Evolutionary conservation across 2,888 invertebrate genomes (phyloP).

Genomic region (Troides aeacus): DNA sequence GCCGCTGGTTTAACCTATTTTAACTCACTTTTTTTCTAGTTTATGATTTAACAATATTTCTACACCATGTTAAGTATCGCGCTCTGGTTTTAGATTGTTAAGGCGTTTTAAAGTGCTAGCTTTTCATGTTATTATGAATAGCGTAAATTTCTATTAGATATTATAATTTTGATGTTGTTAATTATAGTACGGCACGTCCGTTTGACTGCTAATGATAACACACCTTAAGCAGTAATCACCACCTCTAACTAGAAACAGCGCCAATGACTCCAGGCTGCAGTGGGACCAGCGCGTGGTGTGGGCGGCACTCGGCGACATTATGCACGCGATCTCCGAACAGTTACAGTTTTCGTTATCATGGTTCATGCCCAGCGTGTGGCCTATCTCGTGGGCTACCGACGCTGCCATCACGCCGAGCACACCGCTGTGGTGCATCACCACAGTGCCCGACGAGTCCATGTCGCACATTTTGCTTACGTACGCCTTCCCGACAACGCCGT

Average conservation of each 20-base stretch:
- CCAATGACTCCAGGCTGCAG: conserved; percentile 7
- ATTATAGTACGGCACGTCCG: neutral
- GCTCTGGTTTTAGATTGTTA: no score
- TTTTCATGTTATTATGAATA: no score
- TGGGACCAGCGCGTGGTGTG: conserved; percentile 4
- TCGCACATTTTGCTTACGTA: conserved; percentile 3
- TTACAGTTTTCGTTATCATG: conserved; percentile 71
- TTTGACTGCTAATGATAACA: neutral
- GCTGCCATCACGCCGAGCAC: conserved; percentile 1
- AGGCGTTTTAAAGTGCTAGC: no score
- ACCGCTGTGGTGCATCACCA: neutral
- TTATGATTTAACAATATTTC: no score
- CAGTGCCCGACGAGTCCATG: neutral
- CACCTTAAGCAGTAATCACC: conserved; percentile 12
- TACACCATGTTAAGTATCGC: no score
- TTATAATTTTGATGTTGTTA: no score
- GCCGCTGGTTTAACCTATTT: no score
- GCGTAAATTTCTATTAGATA: no score
- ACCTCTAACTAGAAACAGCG: neutral
- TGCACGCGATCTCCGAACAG: neutral
- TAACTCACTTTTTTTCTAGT: no score
- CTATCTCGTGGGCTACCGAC: conserved; percentile 12
- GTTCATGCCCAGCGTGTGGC: conserved; percentile 44
- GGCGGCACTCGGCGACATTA: neutral
- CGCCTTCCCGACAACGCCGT: conserved; percentile 9